phyloP scores from a whole-genome alignment of 2,888 invertebrate genomes.

The Branchipolynoe longqiensis region DNA sequence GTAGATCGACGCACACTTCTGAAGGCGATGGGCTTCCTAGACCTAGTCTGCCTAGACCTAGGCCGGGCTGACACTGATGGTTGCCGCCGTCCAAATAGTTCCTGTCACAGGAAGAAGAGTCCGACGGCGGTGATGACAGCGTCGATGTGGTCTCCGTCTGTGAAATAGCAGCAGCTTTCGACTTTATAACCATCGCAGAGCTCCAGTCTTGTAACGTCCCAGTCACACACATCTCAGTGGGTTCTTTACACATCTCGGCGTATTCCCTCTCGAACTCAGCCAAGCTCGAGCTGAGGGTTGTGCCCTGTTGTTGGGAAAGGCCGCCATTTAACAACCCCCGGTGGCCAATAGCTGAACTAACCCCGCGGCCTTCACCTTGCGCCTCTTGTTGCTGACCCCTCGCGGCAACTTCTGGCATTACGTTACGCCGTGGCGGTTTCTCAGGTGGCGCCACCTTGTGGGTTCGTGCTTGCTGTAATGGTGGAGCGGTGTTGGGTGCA shows the following conservation, averaged over 20 bases:
- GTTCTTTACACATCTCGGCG: neutral
- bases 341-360: no score
- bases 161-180: neutral
- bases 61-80: neutral
- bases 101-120: no score
- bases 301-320: no score
- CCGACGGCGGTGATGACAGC: neutral
- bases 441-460: conserved; percentile 5
- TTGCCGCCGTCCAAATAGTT: no score
- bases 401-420: no score
- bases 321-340: no score
- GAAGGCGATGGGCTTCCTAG: no score
- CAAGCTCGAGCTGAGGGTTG: neutral
- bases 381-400: neutral
- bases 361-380: neutral
- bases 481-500: neutral
- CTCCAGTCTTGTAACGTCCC: neutral
- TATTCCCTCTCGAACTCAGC: conserved; percentile 17
- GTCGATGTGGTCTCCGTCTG: neutral
- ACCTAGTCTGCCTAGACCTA: no score
- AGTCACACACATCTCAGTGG: neutral
- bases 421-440: conserved; percentile 18
- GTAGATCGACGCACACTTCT: no score
- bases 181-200: neutral
- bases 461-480: neutral